A percentile compares a stretch with the other conserved stretches of the same genome.
phyloP scores from a whole-genome alignment of 2,113 vertebrate species.

The Scartelaos histophorus region DNA sequence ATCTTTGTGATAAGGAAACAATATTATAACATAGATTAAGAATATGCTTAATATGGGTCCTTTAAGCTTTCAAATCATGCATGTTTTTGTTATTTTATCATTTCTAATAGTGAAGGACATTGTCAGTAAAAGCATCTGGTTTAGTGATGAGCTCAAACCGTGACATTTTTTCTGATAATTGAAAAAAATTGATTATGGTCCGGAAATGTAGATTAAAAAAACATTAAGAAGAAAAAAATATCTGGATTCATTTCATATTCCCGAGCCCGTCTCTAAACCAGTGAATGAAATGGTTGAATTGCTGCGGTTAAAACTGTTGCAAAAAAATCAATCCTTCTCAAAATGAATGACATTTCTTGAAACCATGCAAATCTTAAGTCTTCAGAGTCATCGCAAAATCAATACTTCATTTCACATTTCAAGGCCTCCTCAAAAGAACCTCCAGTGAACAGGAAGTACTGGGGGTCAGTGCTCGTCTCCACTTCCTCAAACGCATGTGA shows the following conservation, averaged over 20 bases:
- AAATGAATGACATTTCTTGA: neutral
- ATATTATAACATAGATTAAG: too few species aligned
- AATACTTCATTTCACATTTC: neutral
- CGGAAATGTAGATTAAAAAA: too few species aligned
- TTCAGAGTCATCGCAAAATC: neutral
- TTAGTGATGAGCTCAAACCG: too few species aligned
- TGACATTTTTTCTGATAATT: too few species aligned
- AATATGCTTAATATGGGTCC: too few species aligned
- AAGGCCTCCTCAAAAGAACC: neutral
- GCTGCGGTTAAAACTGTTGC: neutral
- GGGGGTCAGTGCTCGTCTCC: neutral
- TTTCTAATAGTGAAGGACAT: too few species aligned
- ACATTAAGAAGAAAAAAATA: too few species aligned
- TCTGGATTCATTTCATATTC: neutral
- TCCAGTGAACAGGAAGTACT: conserved; percentile 3
- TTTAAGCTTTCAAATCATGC: too few species aligned
- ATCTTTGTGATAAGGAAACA: too few species aligned
- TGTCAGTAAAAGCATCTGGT: too few species aligned
- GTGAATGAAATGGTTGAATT: neutral
- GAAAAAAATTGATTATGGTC: too few species aligned
- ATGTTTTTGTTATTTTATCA: too few species aligned
- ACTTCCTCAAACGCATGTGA: neutral
- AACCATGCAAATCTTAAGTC: neutral
- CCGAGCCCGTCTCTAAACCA: neutral
- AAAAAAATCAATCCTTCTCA: conserved; percentile 2